A percentile compares a stretch with the other conserved stretches of the same genome.
Conservation (phyloP, 2,888 invertebrate genomes). For the Tridacna crocea region DNA sequence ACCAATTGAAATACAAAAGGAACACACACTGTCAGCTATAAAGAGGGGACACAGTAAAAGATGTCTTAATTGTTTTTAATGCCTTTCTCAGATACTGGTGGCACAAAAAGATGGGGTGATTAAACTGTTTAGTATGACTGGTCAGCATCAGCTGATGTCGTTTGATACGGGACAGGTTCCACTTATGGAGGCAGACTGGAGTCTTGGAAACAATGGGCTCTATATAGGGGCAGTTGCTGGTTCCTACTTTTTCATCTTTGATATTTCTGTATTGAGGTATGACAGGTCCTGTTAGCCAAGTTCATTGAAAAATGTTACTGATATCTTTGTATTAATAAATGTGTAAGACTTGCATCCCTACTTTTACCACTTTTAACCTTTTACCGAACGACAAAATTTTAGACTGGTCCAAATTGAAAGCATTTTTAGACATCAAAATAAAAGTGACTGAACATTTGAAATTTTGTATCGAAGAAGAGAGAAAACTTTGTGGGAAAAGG, state of each 20-base stretch:
- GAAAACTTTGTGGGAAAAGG: no score
- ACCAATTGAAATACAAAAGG: no score
- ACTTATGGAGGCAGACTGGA: conserved; percentile 90
- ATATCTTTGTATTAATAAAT: neutral
- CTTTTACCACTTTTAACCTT: no score
- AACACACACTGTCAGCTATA: no score
- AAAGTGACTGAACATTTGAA: no score
- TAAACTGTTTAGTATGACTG: conserved; percentile 89
- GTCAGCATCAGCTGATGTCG: conserved; percentile 87
- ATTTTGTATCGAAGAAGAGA: no score
- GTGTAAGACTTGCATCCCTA: neutral
- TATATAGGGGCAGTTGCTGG: conserved; percentile 88
- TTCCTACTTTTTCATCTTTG: conserved; percentile 89
- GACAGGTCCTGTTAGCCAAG: no score
- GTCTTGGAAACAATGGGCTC: conserved; percentile 86
- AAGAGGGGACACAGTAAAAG: no score
- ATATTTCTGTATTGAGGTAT: conserved; percentile 88
- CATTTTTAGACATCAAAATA: no score
- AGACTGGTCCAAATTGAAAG: no score
- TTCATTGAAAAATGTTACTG: neutral
- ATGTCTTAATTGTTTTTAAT: no score
- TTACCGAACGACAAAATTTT: no score
- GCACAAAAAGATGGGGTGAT: conserved; percentile 91
- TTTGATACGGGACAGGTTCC: conserved; percentile 87
- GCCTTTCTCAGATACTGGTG: conserved; percentile 86